Evolutionary conservation across 2,113 vertebrate genomes (phyloP), one percentile per base, ranked within the genome.

Genomic region (Halcyon senegalensis): DNA sequence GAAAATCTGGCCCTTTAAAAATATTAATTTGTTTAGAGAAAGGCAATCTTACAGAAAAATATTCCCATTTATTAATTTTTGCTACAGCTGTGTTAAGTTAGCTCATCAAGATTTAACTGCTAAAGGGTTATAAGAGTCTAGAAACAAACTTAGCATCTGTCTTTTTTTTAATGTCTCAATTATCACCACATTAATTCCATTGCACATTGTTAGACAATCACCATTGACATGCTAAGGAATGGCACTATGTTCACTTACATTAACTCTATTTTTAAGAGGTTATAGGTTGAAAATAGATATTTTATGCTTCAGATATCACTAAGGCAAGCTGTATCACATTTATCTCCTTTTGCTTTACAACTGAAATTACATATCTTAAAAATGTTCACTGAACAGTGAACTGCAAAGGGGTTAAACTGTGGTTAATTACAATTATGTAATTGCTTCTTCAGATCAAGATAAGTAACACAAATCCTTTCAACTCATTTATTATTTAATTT

Each of bases 141-240:
- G 94, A 88, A 98, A 96, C 89, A 96, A 94, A 81, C 90, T 72
- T 84, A 97, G 76, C 96, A 97, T 98, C 97, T 98, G 97, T 96
- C 96, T 97, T 96, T 96, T 96, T 98, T 97, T 97, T 96, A 97
- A 95, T 97, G 94, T 97, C 91, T 97, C 97, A 97, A 96, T 98
- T 98, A 98, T 97, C 97, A 97, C 94, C 92, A 86, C 85, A 91
- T 96, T 98, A 96, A 98, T 98, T 98, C 97, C 97, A 97, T 97
- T 96, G 77, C 87, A 97, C 82, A 5, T 1, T 97, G 94, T 94
- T 95, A 96, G 92, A 97, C 93, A 97, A 94, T 90, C 93, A 81
- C 73, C 85, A 70, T 62, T 97, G 98, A 97, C 97, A 97, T 96
- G 90, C 88, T 98, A 97, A 98, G 97, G 96, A 97, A 97, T 95